phyloP scores from a whole-genome alignment of 2,113 vertebrate genomes.

The Atlantisia rogersi region DNA sequence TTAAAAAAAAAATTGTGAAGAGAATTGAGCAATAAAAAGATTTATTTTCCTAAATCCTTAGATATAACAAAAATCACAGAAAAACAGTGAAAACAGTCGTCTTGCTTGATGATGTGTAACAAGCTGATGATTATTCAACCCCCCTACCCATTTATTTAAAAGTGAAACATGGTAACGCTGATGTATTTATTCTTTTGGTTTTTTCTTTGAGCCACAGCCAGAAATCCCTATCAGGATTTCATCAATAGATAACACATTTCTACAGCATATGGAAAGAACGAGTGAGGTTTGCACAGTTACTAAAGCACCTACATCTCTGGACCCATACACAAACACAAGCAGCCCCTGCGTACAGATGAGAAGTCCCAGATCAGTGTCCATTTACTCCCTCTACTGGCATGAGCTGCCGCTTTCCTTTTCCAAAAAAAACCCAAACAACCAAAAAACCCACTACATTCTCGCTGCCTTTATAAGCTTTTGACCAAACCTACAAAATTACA shows the following conservation, averaged over 20 bases:
- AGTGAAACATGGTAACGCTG: background rate
- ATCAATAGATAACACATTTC: background rate
- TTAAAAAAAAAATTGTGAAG: background rate
- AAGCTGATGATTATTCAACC: background rate
- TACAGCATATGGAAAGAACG: background rate
- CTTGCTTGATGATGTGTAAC: background rate
- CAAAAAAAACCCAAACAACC: background rate
- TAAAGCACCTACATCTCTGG: background rate
- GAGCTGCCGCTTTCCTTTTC: background rate
- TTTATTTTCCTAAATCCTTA: background rate
- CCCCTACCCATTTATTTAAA: background rate
- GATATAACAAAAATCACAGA: background rate
- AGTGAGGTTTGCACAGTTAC: fast-evolving
- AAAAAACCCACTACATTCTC: background rate
- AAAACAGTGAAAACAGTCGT: background rate
- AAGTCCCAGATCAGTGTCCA: conserved; percentile 34
- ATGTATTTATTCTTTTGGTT: background rate
- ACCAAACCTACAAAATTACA: background rate
- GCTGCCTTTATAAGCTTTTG: background rate
- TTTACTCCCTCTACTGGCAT: conserved; percentile 76
- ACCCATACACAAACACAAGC: too few species aligned
- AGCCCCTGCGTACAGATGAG: background rate
- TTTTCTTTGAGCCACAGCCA: background rate
- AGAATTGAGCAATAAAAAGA: background rate
- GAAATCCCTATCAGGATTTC: background rate